Percentiles rank a stretch among this genome's conserved stretches.
phyloP scores from a whole-genome alignment of 2,113 vertebrate genomes.

The Panthera uncia region DNA sequence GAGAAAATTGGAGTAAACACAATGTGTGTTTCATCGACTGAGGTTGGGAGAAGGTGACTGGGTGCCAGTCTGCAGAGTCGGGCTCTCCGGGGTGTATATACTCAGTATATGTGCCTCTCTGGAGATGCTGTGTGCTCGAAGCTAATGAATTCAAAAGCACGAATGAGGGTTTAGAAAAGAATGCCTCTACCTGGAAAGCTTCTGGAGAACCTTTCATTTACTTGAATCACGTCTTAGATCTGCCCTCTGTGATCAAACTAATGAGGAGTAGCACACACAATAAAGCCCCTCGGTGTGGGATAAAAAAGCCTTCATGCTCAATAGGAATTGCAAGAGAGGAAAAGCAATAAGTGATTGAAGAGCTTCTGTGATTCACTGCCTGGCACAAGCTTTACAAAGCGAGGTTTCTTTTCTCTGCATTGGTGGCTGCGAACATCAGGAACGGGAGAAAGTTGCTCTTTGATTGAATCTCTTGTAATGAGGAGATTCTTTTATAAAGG shows the following conservation, averaged over 20 bases:
- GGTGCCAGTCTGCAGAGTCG: neutral
- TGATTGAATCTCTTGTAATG: slow-evolving; percentile 75
- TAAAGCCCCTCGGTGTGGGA: slow-evolving; percentile 60
- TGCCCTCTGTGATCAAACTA: slow-evolving; percentile 77
- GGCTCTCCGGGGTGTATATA: neutral
- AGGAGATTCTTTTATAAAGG: slow-evolving; percentile 71
- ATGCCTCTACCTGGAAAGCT: slow-evolving; percentile 55
- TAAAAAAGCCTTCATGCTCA: slow-evolving; percentile 69
- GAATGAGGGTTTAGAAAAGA: slow-evolving; percentile 50
- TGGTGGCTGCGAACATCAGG: neutral
- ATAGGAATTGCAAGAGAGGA: slow-evolving; percentile 40
- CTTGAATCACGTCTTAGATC: slow-evolving; percentile 69
- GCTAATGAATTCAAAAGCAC: slow-evolving; percentile 76
- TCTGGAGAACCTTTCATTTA: slow-evolving; percentile 74
- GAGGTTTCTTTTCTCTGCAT: slow-evolving; percentile 8
- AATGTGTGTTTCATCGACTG: neutral
- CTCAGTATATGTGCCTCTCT: neutral
- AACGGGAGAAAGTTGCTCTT: slow-evolving; percentile 41
- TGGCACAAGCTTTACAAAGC: slow-evolving; percentile 22
- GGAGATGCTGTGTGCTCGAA: neutral
- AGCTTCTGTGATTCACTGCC: slow-evolving; percentile 42
- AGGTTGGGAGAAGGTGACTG: slow-evolving; percentile 48
- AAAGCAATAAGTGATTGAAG: slow-evolving; percentile 47
- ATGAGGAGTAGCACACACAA: slow-evolving; percentile 68
- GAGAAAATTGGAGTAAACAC: slow-evolving; percentile 54